These are phyloP conservation scores for Brachyhypopomus gauderio DNA, from an alignment of 2,113 vertebrate genomes.

Conservation along the genomic window DNA sequence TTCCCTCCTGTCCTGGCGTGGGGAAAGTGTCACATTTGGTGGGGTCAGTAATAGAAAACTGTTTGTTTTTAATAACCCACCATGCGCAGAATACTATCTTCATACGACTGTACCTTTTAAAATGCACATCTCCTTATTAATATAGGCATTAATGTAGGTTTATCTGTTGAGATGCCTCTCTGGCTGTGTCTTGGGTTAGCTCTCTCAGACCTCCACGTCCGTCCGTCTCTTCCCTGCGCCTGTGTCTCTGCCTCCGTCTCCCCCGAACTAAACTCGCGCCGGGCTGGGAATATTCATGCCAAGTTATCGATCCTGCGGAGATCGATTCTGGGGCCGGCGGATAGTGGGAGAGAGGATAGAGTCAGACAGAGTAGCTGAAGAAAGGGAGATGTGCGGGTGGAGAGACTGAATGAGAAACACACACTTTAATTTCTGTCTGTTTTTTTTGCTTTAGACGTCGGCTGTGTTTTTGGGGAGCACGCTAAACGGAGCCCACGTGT, in stretches of 20 bases:
- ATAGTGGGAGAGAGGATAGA: conserved; percentile 73
- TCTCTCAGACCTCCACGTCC: conserved; percentile 37
- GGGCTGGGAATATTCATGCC: conserved; percentile 85
- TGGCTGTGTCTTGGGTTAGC: too few relatives aligned
- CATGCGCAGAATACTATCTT: too few relatives aligned
- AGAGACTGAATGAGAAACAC: conserved; percentile 11
- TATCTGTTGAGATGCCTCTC: too few relatives aligned
- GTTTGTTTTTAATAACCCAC: too few relatives aligned
- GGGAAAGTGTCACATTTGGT: too few relatives aligned
- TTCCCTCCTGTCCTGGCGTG: too few relatives aligned
- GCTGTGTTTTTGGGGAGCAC: too few relatives aligned
- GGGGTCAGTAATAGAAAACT: too few relatives aligned
- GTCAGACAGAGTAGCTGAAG: conserved; percentile 63
- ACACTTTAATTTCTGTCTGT: background rate
- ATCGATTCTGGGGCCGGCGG: conserved; percentile 83
- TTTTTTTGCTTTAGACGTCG: background rate
- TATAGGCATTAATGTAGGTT: too few relatives aligned
- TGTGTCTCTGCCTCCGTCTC: conserved; percentile 78
- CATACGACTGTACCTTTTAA: too few relatives aligned
- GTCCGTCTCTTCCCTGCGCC: conserved; percentile 74
- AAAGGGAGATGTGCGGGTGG: conserved; percentile 20
- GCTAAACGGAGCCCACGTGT: too few relatives aligned
- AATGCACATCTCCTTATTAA: too few relatives aligned
- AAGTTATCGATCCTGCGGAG: conserved; percentile 82
- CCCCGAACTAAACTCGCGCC: conserved; percentile 79